Base-by-base conservation (phyloP, 2,888 invertebrate species). In the Coenonympha arcania region DNA sequence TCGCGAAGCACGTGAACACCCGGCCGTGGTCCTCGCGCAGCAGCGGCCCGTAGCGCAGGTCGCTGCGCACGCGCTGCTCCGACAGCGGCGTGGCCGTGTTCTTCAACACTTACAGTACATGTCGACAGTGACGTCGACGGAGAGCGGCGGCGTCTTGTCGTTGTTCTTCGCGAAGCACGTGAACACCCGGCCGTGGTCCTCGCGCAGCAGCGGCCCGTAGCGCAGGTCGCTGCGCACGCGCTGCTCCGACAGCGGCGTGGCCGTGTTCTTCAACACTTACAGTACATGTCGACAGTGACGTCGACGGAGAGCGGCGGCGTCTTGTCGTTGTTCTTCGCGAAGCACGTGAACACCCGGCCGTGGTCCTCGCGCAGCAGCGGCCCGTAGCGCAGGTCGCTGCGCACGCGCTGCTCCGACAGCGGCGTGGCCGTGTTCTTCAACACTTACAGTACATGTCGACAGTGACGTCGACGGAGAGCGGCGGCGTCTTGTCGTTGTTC, bases 131-230 rank as follows among this genome's bases (percentile, higher is more conserved):
- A 92, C 88, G 53, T 90, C 89, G 58, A 90, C 89, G 54, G 89
- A 88, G 58, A 92, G 87, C 48, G 92, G 92, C 47, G 87, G 73
- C 36, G 90, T 90, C 65, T 88, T 81, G 63, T 92, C 89, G 73
- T 92, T 92, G 78, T 93, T 93, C 58, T 87, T 83, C 34, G 92
- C 91, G 64, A 88, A 88, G 70, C 93, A 93, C 1, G 88, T 88
- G 78, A 91, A 86, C 62, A 89, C 83, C 57, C 85, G 77, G 66
- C 91, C 89, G 50, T 92, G 89, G 76, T 92, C 90, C 59, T 89
- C 87, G 28, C 91, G 83, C 59, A 88, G 86, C 48, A 93, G 79
- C 37, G 89, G 88, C 22, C 89, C 88, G 66, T 90, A 83, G 50
- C 85, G 82, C 30, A 92, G 76, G 57, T 90, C 88, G 67, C 91